A percentile compares a stretch with the other conserved stretches of the same genome.
These are phyloP conservation scores for Odontomyia ornata DNA, from an alignment of 2,888 invertebrate genomes.

Conservation along the genomic window DNA sequence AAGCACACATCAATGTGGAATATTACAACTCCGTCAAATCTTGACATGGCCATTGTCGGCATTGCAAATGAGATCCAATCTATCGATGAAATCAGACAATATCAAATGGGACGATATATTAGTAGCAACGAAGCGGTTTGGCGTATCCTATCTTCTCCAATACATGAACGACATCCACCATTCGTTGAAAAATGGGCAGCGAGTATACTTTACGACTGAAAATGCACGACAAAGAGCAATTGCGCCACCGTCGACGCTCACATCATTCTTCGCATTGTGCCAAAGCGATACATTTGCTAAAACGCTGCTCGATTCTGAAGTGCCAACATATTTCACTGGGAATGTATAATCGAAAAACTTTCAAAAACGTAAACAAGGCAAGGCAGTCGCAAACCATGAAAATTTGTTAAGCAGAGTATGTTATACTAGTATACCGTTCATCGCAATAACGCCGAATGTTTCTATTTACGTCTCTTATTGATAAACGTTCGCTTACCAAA, in stretches of 20 bases:
- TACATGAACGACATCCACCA: constrained; percentile 22
- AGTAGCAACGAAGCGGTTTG: neutral
- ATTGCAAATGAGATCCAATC: neutral
- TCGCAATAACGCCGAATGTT: neutral
- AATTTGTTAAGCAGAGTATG: neutral
- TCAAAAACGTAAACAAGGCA: neutral
- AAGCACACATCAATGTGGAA: too few relatives aligned
- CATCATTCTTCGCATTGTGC: constrained; percentile 51
- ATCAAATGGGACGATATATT: neutral
- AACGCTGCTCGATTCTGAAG: constrained; percentile 55
- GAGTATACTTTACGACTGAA: constrained; percentile 29
- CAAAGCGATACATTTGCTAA: constrained; percentile 52
- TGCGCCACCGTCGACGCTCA: neutral
- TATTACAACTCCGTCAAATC: too few relatives aligned
- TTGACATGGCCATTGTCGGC: neutral
- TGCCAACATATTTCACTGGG: constrained; percentile 55
- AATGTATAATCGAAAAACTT: constrained; percentile 46
- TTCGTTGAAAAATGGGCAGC: constrained; percentile 29
- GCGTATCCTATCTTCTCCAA: constrained; percentile 12
- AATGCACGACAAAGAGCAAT: neutral
- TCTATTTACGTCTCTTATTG: too few relatives aligned
- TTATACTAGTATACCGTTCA: too few relatives aligned
- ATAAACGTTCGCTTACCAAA: neutral
- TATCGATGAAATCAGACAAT: constrained; percentile 1
- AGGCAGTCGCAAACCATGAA: neutral